Evolutionary conservation across 2,797 vertebrate species (phyloP), one percentile per base, ranked within the genome.

Genomic region (Clangula hyemalis): DNA sequence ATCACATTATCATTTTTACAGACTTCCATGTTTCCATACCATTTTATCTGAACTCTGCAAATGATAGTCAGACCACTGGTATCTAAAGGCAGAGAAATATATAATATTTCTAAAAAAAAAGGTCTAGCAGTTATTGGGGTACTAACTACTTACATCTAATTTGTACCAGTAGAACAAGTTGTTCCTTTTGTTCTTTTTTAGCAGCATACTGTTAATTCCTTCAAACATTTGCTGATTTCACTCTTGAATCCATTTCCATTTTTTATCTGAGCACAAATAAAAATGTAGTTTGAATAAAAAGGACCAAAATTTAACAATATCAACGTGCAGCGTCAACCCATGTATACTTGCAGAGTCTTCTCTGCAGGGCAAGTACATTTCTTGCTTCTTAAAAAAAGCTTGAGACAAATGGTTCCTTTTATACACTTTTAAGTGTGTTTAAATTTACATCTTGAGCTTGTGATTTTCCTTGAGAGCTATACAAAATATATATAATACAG

Each of bases 1-100:
- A 77, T 62, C 68, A 70, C 27, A 76, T 62, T 79, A 60, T 54
- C 11, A 64, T 74, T 92, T 93, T 92, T 80, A 85, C 39, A 92
- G 61, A 30, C 36, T 28, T 89, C 68, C 47, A 68, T 91, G 89
- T 57, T 93, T 71, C 60, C 72, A 66, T 8, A 17, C 6, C 75
- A 7, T 83, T 91, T 93, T 92, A 36, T 91, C 61, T 91, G 69
- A 87, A 38, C 7, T 47, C 30, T 87, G 30, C 70, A 57, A 87
- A 76, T 21, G 56, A 70, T 60, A 38, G n/a, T 79, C 19, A 60
- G 19, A 58, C 24, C 7, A 68, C 56, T 71, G 28, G 3, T 24
- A 91, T 78, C 27, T 38, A 71, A 68, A 36, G 53, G 14, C 72
- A 89, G 6, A 68, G 36, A 76, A 64, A 92, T 14, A 30, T 77